Percentiles rank a stretch among this genome's conserved stretches.
phyloP scores from a whole-genome alignment of 1,140 invertebrate genomes.

The Pararge aegeria region DNA sequence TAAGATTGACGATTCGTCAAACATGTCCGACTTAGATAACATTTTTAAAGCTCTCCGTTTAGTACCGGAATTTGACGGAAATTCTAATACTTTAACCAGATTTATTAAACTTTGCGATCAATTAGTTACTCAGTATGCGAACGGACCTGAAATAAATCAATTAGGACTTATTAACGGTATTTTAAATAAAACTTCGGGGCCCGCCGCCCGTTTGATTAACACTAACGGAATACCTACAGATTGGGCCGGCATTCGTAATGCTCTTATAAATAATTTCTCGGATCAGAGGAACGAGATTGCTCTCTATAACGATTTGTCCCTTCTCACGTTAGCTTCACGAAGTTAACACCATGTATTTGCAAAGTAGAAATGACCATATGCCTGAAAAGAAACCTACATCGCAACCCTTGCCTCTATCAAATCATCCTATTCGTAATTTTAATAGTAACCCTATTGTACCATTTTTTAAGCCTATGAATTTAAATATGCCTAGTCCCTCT shows the following conservation, averaged over 20 bases:
- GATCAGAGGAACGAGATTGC: conserved; percentile 23
- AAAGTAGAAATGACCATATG: background rate
- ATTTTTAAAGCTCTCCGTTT: background rate
- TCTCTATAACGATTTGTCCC: conserved; percentile 28
- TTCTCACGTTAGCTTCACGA: background rate
- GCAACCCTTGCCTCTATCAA: too few species aligned
- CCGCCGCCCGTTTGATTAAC: conserved; percentile 6
- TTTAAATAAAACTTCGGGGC: conserved; percentile 13
- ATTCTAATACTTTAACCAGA: background rate
- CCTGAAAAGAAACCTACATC: too few species aligned
- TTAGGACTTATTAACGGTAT: background rate
- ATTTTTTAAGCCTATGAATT: too few species aligned
- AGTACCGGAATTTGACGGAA: background rate
- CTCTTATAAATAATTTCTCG: conserved; percentile 18
- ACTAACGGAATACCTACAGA: conserved; percentile 10
- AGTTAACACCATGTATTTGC: background rate
- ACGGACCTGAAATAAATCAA: background rate
- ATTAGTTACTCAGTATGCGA: background rate
- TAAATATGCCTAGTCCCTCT: too few species aligned
- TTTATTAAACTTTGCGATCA: background rate
- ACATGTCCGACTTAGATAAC: too few species aligned
- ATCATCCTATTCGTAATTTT: too few species aligned
- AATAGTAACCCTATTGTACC: too few species aligned
- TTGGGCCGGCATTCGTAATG: conserved; percentile 13
- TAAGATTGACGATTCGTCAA: too few species aligned